Evolutionary conservation across 2,797 vertebrate species (phyloP).

Genomic region (Schizothorax lantsangensis): DNA sequence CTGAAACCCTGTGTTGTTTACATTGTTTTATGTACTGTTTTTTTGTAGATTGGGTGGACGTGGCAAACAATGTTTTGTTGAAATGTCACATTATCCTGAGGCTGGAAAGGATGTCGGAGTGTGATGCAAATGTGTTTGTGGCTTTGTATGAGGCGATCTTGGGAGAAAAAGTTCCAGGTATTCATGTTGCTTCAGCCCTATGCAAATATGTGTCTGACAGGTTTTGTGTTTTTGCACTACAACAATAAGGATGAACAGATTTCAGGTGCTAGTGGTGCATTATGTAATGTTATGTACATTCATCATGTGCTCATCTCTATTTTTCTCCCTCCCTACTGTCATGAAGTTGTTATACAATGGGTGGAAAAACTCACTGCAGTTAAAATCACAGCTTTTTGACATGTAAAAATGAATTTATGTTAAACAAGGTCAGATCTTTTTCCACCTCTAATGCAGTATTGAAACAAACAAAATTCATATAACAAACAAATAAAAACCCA

Average conservation of each 20-base stretch:
- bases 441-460: not conserved
- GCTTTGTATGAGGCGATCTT: constrained; percentile 89
- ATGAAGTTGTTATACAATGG: not conserved
- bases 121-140: constrained; percentile 88
- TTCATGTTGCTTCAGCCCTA: constrained; percentile 16
- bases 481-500: not conserved
- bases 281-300: not conserved
- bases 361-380: not conserved
- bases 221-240: not conserved
- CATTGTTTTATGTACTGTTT: not conserved
- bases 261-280: not conserved
- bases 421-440: not conserved
- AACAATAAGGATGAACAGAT: not conserved
- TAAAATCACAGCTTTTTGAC: not conserved
- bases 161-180: constrained; percentile 94
- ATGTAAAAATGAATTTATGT: not conserved
- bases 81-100: constrained; percentile 85
- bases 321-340: not conserved
- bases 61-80: constrained; percentile 89
- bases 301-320: no score
- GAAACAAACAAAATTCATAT: no score
- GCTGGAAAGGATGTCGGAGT: constrained; percentile 84
- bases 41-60: constrained; percentile 85
- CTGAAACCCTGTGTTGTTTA: not conserved
- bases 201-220: not conserved